phyloP scores from a whole-genome alignment of 2,888 invertebrate species.

The Cremastinae sp. region DNA sequence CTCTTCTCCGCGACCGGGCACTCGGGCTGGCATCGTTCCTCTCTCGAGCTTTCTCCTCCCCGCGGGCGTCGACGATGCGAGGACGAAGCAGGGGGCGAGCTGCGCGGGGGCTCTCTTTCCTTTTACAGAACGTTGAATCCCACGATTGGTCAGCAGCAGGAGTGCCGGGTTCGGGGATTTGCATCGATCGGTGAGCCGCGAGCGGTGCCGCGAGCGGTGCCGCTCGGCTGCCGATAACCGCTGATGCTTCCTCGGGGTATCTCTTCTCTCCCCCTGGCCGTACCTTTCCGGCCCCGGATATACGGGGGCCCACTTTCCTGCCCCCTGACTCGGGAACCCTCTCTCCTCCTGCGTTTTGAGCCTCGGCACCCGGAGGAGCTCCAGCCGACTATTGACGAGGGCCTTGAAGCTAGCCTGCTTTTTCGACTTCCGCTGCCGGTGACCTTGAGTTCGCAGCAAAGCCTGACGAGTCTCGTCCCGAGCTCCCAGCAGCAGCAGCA shows the following conservation, averaged over 20 bases:
- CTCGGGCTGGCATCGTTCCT: background rate
- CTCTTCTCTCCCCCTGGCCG: no score
- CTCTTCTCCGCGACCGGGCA: conserved; percentile 61
- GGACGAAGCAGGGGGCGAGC: no score
- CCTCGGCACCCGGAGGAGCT: background rate
- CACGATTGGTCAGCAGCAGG: background rate
- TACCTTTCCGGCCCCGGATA: conserved; percentile 10
- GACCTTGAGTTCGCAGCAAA: conserved; percentile 63
- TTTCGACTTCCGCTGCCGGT: conserved; percentile 39
- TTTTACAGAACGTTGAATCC: background rate
- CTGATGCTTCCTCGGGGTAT: conserved; percentile 11
- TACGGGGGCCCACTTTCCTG: conserved; percentile 57
- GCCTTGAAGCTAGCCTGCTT: conserved; percentile 34
- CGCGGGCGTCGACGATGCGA: no score
- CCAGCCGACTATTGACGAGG: conserved; percentile 27
- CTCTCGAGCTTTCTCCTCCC: background rate
- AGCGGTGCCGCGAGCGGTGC: conserved; percentile 66
- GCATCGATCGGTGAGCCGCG: conserved; percentile 81
- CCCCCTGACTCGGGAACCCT: conserved; percentile 1
- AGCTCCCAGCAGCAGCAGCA: conserved; percentile 77
- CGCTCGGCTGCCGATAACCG: conserved; percentile 25
- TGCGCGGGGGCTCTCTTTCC: no score
- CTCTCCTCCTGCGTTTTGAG: background rate
- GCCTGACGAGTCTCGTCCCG: conserved; percentile 77
- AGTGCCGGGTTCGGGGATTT: conserved; percentile 8